Conservation (phyloP, 2,888 invertebrate species). For the Apeira syringaria region DNA sequence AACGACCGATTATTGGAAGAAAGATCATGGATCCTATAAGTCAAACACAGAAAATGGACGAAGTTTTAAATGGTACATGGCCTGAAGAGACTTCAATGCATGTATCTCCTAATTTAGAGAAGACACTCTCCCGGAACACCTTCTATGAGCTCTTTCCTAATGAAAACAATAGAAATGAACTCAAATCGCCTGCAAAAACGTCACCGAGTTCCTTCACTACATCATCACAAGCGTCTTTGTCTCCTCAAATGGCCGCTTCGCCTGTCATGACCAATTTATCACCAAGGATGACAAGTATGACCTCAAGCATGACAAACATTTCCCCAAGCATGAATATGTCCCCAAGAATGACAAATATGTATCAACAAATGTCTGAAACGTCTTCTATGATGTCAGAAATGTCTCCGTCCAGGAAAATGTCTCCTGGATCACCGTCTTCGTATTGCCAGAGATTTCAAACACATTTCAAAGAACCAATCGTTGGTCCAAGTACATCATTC, state of each 20-base stretch:
- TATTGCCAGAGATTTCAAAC: constrained; percentile 12
- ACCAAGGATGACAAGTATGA: constrained; percentile 20
- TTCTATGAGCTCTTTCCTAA: constrained; percentile 60
- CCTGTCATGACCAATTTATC: constrained; percentile 12
- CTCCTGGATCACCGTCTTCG: constrained; percentile 6
- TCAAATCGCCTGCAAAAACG: constrained; percentile 41
- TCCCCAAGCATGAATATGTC: not conserved
- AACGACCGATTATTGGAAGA: constrained; percentile 61
- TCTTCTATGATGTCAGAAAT: not conserved
- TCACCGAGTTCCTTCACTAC: constrained; percentile 9
- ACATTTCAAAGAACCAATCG: constrained; percentile 20
- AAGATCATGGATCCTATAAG: constrained; percentile 49
- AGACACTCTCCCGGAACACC: constrained; percentile 4
- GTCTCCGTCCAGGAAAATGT: not conserved
- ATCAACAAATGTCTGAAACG: not conserved
- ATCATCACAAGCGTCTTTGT: constrained; percentile 4
- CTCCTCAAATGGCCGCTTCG: constrained; percentile 12
- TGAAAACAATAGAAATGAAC: constrained; percentile 45
- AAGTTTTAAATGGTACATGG: constrained; percentile 20
- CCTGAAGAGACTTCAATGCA: constrained; percentile 20
- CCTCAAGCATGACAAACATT: constrained; percentile 15
- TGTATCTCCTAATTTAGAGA: constrained; percentile 37
- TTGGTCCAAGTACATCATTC: constrained; percentile 24
- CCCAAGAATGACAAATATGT: not conserved
- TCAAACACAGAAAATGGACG: constrained; percentile 22